These are phyloP conservation scores for Hippocampus barbouri DNA, from an alignment of 2,113 vertebrate genomes.

Conservation along the genomic window DNA sequence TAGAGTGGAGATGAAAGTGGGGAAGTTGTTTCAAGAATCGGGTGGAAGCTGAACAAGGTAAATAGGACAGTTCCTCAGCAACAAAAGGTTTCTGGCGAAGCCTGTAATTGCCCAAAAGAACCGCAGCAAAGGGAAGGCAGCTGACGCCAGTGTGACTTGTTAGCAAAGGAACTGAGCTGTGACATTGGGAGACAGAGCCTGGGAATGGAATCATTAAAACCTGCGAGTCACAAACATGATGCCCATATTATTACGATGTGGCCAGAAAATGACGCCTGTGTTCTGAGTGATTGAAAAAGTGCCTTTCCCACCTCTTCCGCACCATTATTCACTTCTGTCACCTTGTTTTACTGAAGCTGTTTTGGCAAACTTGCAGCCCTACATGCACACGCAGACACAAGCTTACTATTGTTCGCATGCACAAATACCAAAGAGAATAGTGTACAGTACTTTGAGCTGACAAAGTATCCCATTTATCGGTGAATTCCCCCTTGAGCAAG, in stretches of 20 bases:
- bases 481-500: not conserved
- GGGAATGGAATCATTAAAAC: slow-evolving; percentile 41
- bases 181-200: slow-evolving; percentile 4
- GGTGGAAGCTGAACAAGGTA: slow-evolving; percentile 29
- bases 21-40: slow-evolving; percentile 13
- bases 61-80: slow-evolving; percentile 26
- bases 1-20: slow-evolving; percentile 37
- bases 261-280: slow-evolving; percentile 31
- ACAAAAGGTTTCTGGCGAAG: slow-evolving; percentile 14
- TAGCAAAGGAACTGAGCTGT: slow-evolving; percentile 7
- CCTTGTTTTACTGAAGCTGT: slow-evolving; percentile 22
- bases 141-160: slow-evolving; percentile 15
- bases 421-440: slow-evolving; percentile 30
- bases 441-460: slow-evolving; percentile 52
- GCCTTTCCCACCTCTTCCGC: slow-evolving; percentile 15
- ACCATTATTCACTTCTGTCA: slow-evolving; percentile 55
- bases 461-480: slow-evolving; percentile 54
- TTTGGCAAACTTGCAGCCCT: slow-evolving; percentile 23
- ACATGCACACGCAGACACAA: not conserved
- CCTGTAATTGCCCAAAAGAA: not conserved
- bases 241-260: slow-evolving; percentile 36
- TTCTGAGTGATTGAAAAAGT: slow-evolving; percentile 30
- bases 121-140: not conserved
- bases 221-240: slow-evolving; percentile 28
- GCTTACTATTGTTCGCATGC: not conserved